These are phyloP conservation scores for Tetheella fluctuosa DNA, from an alignment of 2,888 invertebrate genomes.

Conservation along the genomic window DNA sequence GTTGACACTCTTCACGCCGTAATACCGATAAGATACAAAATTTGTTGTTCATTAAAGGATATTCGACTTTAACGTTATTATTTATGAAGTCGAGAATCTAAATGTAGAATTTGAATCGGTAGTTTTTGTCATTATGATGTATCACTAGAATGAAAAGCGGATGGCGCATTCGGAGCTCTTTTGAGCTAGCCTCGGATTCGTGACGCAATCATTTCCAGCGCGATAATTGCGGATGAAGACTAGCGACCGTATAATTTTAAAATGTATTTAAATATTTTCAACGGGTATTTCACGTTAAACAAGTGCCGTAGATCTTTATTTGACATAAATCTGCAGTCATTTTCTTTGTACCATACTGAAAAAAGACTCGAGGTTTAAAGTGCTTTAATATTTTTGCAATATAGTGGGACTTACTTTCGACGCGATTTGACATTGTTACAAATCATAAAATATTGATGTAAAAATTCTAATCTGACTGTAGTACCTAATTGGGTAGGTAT, in stretches of 20 bases:
- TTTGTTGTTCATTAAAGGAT: constrained; percentile 25
- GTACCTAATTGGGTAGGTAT: too few species aligned
- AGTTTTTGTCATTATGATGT: constrained; percentile 38
- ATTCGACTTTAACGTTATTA: constrained; percentile 38
- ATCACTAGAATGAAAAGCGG: constrained; percentile 44
- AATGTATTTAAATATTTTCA: constrained; percentile 36
- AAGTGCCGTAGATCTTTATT: constrained; percentile 10
- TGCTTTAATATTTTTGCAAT: too few species aligned
- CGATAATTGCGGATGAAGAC: constrained; percentile 57
- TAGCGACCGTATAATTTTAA: constrained; percentile 44
- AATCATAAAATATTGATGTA: too few species aligned
- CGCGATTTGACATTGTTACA: too few species aligned
- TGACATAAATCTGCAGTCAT: neutral
- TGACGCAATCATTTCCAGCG: constrained; percentile 54
- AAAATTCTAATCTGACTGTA: too few species aligned
- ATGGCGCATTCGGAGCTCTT: constrained; percentile 42
- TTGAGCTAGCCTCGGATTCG: constrained; percentile 41
- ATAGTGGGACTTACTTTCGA: too few species aligned
- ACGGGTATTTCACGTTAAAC: constrained; percentile 23
- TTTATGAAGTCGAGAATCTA: constrained; percentile 36
- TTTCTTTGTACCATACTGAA: neutral
- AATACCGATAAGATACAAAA: constrained; percentile 42
- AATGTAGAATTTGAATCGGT: constrained; percentile 21
- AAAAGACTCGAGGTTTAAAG: neutral
- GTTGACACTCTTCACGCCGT: constrained; percentile 43